Evolutionary conservation across 2,888 invertebrate species (phyloP).

Genomic region (Cistogaster globosa): DNA sequence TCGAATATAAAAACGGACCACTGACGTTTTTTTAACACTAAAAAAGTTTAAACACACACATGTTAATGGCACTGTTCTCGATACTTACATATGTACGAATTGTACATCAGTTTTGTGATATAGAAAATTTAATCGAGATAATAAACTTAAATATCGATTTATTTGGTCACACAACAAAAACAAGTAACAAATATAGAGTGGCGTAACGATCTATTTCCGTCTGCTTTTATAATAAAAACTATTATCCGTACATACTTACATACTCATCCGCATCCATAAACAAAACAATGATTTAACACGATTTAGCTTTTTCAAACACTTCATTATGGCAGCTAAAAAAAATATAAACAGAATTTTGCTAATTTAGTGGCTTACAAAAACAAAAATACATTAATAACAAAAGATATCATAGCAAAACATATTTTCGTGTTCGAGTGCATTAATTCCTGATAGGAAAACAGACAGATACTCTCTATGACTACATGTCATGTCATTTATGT

Average conservation of each 20-base stretch:
- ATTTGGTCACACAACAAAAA: neutral
- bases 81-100: neutral
- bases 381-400: neutral
- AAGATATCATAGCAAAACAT: slow-evolving; percentile 64
- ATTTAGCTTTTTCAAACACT: slow-evolving; percentile 67
- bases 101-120: too few relatives aligned
- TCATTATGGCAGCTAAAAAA: slow-evolving; percentile 39
- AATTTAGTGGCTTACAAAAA: slow-evolving; percentile 54
- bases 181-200: neutral
- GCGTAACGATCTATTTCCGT: slow-evolving; percentile 18
- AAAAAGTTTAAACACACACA: too few relatives aligned
- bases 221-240: slow-evolving; percentile 11
- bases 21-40: too few relatives aligned
- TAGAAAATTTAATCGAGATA: neutral
- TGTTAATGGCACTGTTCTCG: too few relatives aligned
- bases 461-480: slow-evolving; percentile 38
- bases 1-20: too few relatives aligned
- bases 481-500: slow-evolving; percentile 65
- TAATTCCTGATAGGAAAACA: slow-evolving; percentile 33
- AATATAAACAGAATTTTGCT: slow-evolving; percentile 49
- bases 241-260: neutral
- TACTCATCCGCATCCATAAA: slow-evolving; percentile 23
- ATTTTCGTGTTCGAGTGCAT: slow-evolving; percentile 64
- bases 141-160: slow-evolving; percentile 21
- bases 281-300: slow-evolving; percentile 61